Evolutionary conservation across 30 jellyfish, hydroid and myxozoan species (phyloP), one percentile per base, ranked within the genome.

Genomic region (Mastigias papua): DNA sequence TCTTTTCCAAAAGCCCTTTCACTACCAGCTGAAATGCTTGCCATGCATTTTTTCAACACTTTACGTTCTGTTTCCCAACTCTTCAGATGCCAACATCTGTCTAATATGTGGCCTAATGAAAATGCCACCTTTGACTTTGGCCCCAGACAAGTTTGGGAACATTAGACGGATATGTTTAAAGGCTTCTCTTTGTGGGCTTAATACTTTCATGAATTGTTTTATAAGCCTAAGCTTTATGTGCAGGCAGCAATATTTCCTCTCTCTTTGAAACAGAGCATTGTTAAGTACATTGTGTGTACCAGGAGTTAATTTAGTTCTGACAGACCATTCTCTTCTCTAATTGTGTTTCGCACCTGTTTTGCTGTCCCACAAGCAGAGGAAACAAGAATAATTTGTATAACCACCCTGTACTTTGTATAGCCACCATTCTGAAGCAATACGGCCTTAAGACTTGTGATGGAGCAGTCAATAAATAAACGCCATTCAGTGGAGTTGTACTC

Each of bases 291-390:
- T 33, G 87, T 76, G 72, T 58, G 57, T 76, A 37, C 87, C 87
- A 76, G 48, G 69, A 48, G 87, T 76, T 29, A 76, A 76, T 42
- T 42, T 15, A 42, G 13, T 42, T 31, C 87, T 34, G 72, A 62
- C 69, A 48, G 87, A 73, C 87, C 73, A 76, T 58, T 76, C 87
- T 76, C 72, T 76, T 42, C 48, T 31, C 51, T 49, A n/a, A 76
- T 48, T 28, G 78, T 76, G 73, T 48, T 48, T 50, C 37, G 74
- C 46, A 76, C 42, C 87, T 76, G 81, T 72, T 63, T 30, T 76
- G 72, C 78, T 35, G 72, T 76, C 87, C 80, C 87, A 76, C 72
- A 76, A 80, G 1, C 87, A 76, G 69, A 76, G 50, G 42, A 76
- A 76, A 63, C 80, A 76, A 46, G 72, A 63, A 63, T 76, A 76